Evolutionary conservation across 2,113 vertebrate genomes (phyloP).

Genomic region (Muntiacus reevesi): DNA sequence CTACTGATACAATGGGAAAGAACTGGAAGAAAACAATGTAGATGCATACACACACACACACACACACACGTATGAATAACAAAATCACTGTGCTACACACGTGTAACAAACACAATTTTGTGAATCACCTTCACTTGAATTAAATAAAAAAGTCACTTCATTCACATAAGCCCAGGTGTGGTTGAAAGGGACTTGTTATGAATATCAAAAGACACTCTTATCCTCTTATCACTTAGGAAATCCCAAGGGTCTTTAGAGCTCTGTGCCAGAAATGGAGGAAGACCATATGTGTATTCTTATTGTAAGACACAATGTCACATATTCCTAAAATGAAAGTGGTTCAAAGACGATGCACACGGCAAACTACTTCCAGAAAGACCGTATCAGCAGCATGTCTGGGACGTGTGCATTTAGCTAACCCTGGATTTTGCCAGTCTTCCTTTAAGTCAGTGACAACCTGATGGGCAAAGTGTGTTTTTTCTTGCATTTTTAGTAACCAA

Average conservation of each 20-base stretch:
- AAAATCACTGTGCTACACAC: neutral
- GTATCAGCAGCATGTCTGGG: accelerated
- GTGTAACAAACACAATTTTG: neutral
- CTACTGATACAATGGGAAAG: neutral
- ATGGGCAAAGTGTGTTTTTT: neutral
- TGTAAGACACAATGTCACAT: neutral
- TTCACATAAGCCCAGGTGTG: neutral
- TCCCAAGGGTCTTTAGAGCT: neutral
- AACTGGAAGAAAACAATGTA: neutral
- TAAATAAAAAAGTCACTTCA: neutral
- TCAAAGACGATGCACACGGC: neutral
- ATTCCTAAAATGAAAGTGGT: neutral
- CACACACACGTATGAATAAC: no score
- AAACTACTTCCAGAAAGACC: neutral
- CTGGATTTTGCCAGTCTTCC: neutral
- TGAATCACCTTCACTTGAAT: neutral
- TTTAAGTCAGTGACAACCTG: neutral
- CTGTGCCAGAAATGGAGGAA: neutral
- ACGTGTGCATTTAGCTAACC: no score
- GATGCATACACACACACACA: accelerated
- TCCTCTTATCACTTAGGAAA: neutral
- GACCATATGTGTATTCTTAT: neutral
- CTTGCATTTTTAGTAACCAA: neutral
- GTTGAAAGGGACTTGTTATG: neutral
- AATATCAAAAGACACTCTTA: neutral